Evolutionary conservation across 2,113 vertebrate species (phyloP).

Genomic region (Mastomys coucha): DNA sequence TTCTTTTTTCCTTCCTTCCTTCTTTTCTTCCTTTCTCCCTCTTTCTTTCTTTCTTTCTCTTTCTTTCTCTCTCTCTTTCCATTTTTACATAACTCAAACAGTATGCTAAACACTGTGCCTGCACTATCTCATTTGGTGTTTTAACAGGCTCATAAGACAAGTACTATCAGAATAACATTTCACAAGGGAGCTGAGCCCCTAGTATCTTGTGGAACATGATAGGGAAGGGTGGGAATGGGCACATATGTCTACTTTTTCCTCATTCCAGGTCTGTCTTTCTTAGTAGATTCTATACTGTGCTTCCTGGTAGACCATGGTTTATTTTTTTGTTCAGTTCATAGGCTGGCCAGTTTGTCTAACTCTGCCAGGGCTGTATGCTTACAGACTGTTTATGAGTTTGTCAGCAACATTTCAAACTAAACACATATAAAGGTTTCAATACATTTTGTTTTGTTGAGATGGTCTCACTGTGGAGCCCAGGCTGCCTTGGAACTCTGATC

Average conservation of each 20-base stretch:
- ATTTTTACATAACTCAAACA: background rate
- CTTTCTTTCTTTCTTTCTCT: too few species aligned
- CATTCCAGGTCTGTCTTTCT: background rate
- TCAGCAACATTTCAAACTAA: conserved; percentile 17
- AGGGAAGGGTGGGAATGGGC: background rate
- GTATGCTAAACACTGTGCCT: background rate
- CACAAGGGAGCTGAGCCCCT: background rate
- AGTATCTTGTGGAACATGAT: background rate
- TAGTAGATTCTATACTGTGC: background rate
- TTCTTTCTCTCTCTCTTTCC: background rate
- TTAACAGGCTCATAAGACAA: background rate
- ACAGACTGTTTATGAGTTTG: background rate
- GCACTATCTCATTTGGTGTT: background rate
- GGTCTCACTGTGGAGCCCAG: background rate
- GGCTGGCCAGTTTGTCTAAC: background rate
- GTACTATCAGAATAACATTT: conserved; percentile 2
- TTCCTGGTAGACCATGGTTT: background rate
- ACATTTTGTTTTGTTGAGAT: background rate
- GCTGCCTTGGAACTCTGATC: background rate
- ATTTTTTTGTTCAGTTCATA: background rate
- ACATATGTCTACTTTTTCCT: background rate
- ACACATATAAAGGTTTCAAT: background rate
- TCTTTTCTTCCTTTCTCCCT: background rate
- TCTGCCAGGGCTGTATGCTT: background rate
- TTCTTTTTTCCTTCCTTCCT: too few species aligned